Percentiles rank a stretch among this genome's conserved stretches.
Conservation (phyloP, 1,140 invertebrate genomes). For the Orchesella cincta region DNA sequence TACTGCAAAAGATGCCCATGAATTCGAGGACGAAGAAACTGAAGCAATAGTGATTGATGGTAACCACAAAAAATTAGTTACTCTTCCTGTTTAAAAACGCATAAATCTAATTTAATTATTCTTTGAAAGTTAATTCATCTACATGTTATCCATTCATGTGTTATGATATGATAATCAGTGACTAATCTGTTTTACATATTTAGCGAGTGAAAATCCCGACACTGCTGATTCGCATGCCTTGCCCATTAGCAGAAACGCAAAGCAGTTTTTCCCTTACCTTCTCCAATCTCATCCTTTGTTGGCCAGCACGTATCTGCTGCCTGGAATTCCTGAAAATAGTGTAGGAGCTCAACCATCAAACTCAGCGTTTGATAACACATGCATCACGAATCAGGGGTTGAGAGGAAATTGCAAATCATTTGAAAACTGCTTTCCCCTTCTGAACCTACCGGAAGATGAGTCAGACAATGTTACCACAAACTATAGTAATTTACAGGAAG, state of each 20-base stretch:
- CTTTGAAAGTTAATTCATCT: too few relatives aligned
- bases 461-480: background rate
- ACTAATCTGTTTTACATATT: too few relatives aligned
- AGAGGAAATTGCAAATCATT: conserved; percentile 12
- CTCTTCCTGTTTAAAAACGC: too few relatives aligned
- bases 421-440: conserved; percentile 21
- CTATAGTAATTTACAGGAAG: background rate
- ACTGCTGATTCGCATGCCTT: background rate
- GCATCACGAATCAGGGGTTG: conserved; percentile 8
- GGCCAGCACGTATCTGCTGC: background rate
- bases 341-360: background rate
- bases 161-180: too few relatives aligned
- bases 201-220: too few relatives aligned
- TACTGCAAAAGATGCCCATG: background rate
- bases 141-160: too few relatives aligned
- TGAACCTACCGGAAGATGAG: conserved; percentile 5
- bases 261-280: background rate
- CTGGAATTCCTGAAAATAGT: background rate
- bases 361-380: background rate
- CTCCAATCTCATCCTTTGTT: background rate
- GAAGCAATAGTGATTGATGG: conserved; percentile 12
- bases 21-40: background rate
- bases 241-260: background rate
- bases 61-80: too few relatives aligned
- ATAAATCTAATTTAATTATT: too few relatives aligned